A percentile compares a stretch with the other conserved stretches of the same genome.
These are phyloP conservation scores for Tylochromis polylepis DNA, from an alignment of 2,113 vertebrate species.

Conservation along the genomic window DNA sequence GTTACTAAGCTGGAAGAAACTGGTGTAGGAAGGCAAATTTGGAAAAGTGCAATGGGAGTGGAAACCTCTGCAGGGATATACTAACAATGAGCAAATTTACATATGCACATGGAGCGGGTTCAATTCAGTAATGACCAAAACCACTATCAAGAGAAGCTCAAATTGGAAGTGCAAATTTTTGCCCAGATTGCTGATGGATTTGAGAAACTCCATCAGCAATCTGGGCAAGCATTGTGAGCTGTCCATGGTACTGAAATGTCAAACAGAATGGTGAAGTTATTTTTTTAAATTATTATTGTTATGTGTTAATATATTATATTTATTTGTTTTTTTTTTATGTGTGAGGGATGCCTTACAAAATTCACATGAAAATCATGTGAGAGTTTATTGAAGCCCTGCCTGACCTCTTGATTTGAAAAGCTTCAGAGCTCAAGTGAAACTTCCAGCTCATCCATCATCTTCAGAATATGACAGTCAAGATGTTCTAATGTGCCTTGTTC, in stretches of 20 bases:
- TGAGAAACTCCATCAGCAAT: neutral
- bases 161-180: neutral
- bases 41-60: neutral
- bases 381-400: neutral
- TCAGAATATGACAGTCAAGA: too few species aligned
- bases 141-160: neutral
- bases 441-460: neutral
- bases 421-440: neutral
- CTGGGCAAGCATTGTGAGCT: neutral
- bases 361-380: neutral
- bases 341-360: neutral
- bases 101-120: neutral
- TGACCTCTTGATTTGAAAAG: neutral
- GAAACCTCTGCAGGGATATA: neutral
- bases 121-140: neutral
- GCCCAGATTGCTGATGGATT: neutral
- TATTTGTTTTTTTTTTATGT: neutral
- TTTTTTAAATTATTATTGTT: rapidly evolving
- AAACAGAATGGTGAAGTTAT: neutral
- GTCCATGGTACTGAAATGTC: neutral
- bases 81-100: neutral
- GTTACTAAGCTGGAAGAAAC: neutral
- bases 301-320: neutral
- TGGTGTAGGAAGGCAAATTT: neutral
- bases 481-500: too few species aligned